phyloP scores from a whole-genome alignment of 2,888 invertebrate genomes.

The Cataglyphis albicans region DNA sequence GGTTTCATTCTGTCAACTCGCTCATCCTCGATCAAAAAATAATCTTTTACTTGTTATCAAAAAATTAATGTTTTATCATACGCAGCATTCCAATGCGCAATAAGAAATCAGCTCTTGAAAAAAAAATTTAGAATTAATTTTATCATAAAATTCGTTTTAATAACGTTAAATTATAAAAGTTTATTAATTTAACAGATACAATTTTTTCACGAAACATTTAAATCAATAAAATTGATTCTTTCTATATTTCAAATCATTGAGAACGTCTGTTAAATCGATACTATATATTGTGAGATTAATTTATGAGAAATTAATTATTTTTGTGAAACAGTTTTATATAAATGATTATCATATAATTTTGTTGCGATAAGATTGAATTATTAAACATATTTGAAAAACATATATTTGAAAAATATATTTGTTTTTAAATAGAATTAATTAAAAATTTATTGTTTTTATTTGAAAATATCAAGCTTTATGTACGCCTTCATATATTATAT shows the following conservation, averaged over 20 bases:
- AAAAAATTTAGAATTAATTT: neutral
- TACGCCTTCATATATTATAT: neutral
- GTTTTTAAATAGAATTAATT: neutral
- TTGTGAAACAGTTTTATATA: neutral
- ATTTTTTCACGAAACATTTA: neutral
- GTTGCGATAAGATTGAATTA: neutral
- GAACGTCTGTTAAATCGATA: neutral
- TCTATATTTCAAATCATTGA: neutral
- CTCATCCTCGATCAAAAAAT: neutral
- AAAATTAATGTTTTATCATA: slow-evolving; percentile 24
- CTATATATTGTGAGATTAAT: neutral
- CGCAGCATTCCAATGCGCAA: neutral
- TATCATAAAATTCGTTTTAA: neutral
- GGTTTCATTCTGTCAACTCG: slow-evolving; percentile 14
- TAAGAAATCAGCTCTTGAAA: neutral
- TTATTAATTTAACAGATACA: neutral
- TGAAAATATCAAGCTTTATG: neutral
- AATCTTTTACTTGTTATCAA: slow-evolving; percentile 6
- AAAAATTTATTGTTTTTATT: slow-evolving; percentile 4
- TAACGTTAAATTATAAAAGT: neutral
- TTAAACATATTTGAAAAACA: neutral
- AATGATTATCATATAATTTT: neutral
- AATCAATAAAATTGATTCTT: neutral
- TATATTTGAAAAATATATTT: neutral
- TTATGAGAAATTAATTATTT: neutral